Evolutionary conservation across 2,113 vertebrate species (phyloP).

Genomic region (Hippoglossus stenolepis): DNA sequence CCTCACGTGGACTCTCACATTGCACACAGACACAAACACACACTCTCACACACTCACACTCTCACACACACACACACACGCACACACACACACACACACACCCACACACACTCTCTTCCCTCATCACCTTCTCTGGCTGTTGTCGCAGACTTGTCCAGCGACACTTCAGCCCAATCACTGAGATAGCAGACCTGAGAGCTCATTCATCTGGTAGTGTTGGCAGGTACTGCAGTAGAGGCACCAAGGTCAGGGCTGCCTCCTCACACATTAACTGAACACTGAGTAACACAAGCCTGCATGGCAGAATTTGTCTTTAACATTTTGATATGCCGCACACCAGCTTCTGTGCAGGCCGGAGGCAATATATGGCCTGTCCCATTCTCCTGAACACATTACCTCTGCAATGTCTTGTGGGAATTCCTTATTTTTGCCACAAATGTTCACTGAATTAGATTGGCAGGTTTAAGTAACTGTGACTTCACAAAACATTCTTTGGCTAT

Average conservation of each 20-base stretch:
- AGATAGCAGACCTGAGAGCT: slow-evolving; percentile 63
- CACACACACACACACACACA: slow-evolving; percentile 25
- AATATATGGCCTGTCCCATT: too few species aligned
- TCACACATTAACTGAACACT: slow-evolving; percentile 3
- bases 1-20: slow-evolving; percentile 21
- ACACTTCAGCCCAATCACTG: slow-evolving; percentile 43
- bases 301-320: background rate
- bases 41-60: slow-evolving; percentile 22
- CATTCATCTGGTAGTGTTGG: slow-evolving; percentile 44
- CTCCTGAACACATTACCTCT: too few species aligned
- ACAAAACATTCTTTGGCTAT: too few species aligned
- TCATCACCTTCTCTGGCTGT: slow-evolving; percentile 54
- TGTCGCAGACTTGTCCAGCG: slow-evolving; percentile 37
- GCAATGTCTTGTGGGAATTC: too few species aligned
- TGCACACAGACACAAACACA: slow-evolving; percentile 4
- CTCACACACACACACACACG: slow-evolving; percentile 17
- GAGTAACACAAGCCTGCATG: background rate
- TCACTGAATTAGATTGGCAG: too few species aligned
- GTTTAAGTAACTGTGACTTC: too few species aligned
- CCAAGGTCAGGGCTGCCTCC: slow-evolving; percentile 54
- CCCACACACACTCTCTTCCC: slow-evolving; percentile 23
- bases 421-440: too few species aligned
- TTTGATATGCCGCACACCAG: too few species aligned
- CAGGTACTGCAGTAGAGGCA: slow-evolving; percentile 21
- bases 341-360: too few species aligned